Percentiles rank a stretch among this genome's conserved stretches.
phyloP scores from a whole-genome alignment of 2,113 vertebrate genomes.

The Thunnus maccoyii region DNA sequence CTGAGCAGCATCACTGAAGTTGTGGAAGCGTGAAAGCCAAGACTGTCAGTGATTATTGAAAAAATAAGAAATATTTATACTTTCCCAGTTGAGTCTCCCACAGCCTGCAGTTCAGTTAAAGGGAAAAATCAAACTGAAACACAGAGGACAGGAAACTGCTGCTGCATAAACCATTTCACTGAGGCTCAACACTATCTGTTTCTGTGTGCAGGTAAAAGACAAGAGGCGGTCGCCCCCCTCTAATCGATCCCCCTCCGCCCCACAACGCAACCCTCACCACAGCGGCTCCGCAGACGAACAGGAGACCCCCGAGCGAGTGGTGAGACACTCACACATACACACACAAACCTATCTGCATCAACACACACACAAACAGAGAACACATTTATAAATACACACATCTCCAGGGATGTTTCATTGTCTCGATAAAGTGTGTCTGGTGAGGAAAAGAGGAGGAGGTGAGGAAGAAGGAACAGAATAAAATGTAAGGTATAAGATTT shows the following conservation, averaged over 20 bases:
- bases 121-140: background rate
- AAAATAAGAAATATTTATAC: background rate
- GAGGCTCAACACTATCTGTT: background rate
- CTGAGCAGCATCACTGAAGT: constrained; percentile 13
- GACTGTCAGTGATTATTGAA: constrained; percentile 24
- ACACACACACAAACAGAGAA: background rate
- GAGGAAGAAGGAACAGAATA: background rate
- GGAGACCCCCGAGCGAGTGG: constrained; percentile 85
- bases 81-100: background rate
- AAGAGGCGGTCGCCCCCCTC: constrained; percentile 80
- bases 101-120: background rate
- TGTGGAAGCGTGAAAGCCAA: background rate
- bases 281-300: constrained; percentile 80
- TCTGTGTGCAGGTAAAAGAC: constrained; percentile 79
- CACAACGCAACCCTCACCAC: constrained; percentile 75
- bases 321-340: constrained; percentile 57
- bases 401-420: background rate
- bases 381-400: background rate
- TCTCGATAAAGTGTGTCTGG: background rate
- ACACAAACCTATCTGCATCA: background rate
- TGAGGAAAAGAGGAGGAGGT: no score
- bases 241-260: constrained; percentile 70
- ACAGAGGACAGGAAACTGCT: no score
- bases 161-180: background rate
- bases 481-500: no score